Evolutionary conservation across 2,113 vertebrate species (phyloP).

Genomic region (Chloropsis hardwickii): DNA sequence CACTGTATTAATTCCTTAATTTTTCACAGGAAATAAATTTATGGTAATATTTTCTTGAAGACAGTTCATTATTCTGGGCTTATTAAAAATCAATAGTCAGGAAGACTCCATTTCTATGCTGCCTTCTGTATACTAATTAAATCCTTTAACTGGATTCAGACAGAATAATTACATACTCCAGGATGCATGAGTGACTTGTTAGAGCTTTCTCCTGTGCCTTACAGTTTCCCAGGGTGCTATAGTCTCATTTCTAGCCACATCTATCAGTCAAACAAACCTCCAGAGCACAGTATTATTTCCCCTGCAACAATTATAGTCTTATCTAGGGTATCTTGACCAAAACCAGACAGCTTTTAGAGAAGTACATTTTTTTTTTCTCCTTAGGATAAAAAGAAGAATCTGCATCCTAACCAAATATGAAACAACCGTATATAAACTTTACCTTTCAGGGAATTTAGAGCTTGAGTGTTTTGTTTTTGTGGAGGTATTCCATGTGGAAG

Average conservation of each 20-base stretch:
- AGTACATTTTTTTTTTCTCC: background rate
- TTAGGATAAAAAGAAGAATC: background rate
- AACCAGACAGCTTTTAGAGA: background rate
- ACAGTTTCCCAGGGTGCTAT: background rate
- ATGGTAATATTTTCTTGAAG: background rate
- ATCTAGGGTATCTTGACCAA: background rate
- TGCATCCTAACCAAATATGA: background rate
- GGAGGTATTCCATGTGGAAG: background rate
- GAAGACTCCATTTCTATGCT: background rate
- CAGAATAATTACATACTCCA: background rate
- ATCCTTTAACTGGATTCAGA: background rate
- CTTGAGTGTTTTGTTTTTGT: background rate
- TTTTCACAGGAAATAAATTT: background rate
- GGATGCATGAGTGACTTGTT: background rate
- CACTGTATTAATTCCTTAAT: background rate
- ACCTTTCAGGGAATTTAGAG: background rate
- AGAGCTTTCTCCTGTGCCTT: background rate
- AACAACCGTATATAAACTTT: background rate
- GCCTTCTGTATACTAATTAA: background rate
- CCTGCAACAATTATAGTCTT: background rate
- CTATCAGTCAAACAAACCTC: background rate
- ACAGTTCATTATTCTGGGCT: background rate
- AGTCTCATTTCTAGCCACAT: background rate
- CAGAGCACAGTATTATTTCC: background rate
- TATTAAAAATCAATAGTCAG: conserved; percentile 38